Evolutionary conservation across 2,113 vertebrate species (phyloP), one percentile per base, ranked within the genome.

Genomic region (Pseudorectes ferrugineus): DNA sequence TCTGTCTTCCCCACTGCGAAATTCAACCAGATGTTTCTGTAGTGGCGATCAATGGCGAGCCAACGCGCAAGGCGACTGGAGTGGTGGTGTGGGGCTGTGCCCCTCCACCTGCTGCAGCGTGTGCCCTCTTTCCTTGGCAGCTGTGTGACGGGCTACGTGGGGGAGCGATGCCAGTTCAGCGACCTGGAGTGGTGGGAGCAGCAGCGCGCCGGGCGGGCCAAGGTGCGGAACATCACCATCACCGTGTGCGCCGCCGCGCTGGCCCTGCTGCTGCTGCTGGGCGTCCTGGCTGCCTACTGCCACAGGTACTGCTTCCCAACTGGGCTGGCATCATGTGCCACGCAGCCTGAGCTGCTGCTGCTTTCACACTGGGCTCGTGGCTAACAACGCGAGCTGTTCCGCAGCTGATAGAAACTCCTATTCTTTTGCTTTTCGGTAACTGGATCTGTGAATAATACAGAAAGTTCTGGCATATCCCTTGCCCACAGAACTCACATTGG

Each of bases 151-250:
- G 99, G 99, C 54, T 99, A 97, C 20, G 89, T 99, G 3, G 99
- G 99, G 3, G 98, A 99, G 85, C 97, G 99, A 11, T 99, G 99
- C 94, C 98, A 99, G 97, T 98, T 98, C 98, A 98, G 97, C 10
- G 99, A 99, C 84, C 91, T 99, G 95, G 97, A 98, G 59, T 99
- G 99, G 98, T 98, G 98, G 99, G 98, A 99, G 13, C 97, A 98
- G 85, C 99, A 98, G 73, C 97, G 97, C 1, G 83, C 97, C 0
- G 97, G 98, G 85, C 88, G 95, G 10, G 95, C 98, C 59, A 98
- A 98, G 97, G 98, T 94, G 63, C 95, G 94, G 62, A 98, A 97
- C 25, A 33, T 98, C 71, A 94, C 97, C 20, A 98, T 98, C 9
- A 94, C 95, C 0, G 95, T 96, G 3, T 97, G 98, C 35, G 66